phyloP scores from a whole-genome alignment of 2,888 invertebrate genomes.

The Lasioglossum morio region DNA sequence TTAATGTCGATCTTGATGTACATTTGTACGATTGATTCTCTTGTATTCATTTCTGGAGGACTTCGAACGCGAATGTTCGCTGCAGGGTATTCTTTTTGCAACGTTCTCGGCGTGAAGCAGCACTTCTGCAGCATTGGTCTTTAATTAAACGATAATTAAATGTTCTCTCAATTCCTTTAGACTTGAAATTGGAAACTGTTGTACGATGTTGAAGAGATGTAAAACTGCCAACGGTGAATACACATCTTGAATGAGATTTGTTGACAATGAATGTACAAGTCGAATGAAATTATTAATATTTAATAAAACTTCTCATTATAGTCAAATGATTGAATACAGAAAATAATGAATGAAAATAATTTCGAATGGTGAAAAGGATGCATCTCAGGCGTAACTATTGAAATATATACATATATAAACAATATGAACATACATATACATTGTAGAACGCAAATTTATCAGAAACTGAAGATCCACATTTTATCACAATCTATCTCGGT shows the following conservation, averaged over 20 bases:
- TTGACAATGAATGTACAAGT: neutral
- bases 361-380: neutral
- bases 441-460: neutral
- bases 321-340: neutral
- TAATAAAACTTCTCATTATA: neutral
- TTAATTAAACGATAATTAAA: constrained; percentile 2
- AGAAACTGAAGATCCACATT: neutral
- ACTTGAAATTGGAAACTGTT: neutral
- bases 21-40: neutral
- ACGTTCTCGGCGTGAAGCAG: neutral
- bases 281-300: neutral
- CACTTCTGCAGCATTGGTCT: neutral
- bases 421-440: too few species aligned
- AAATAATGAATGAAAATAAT: neutral
- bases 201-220: neutral
- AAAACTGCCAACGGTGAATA: neutral
- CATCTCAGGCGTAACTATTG: neutral
- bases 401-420: neutral
- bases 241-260: neutral
- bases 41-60: neutral
- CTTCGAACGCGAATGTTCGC: neutral
- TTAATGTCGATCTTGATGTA: neutral
- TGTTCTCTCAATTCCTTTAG: neutral
- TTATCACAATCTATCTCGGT: neutral
- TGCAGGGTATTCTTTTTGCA: neutral